phyloP scores from a whole-genome alignment of 2,888 invertebrate species.

The Microplitis deprimator region DNA sequence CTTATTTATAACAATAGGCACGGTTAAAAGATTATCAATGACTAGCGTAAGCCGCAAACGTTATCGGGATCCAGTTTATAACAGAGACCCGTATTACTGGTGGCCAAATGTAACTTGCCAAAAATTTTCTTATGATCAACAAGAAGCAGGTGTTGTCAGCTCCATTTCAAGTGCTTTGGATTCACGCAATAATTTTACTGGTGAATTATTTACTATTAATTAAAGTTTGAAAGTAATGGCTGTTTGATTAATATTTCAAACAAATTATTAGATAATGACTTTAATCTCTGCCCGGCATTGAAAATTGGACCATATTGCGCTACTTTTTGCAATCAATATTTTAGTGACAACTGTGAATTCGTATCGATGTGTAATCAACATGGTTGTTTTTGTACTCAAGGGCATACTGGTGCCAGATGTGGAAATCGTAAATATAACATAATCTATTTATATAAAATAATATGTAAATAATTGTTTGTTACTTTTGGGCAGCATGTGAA shows the following conservation, averaged over 20 bases:
- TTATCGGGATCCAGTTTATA: background rate
- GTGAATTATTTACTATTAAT: too few species aligned
- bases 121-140: background rate
- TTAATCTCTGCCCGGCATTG: too few species aligned
- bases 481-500: background rate
- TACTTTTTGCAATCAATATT: background rate
- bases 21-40: background rate
- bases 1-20: background rate
- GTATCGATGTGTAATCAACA: background rate
- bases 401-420: background rate
- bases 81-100: background rate
- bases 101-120: background rate
- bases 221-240: too few species aligned
- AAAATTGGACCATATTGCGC: background rate
- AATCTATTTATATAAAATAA: too few species aligned
- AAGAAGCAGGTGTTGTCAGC: background rate
- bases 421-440: background rate
- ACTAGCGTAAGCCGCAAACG: background rate
- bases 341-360: background rate
- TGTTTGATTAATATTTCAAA: too few species aligned
- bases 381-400: background rate
- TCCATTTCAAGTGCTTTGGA: background rate
- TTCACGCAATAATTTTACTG: background rate
- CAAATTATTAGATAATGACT: too few species aligned
- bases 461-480: too few species aligned